Base-by-base conservation (phyloP, 2,888 invertebrate genomes). In the Drosophila mayaguana region DNA sequence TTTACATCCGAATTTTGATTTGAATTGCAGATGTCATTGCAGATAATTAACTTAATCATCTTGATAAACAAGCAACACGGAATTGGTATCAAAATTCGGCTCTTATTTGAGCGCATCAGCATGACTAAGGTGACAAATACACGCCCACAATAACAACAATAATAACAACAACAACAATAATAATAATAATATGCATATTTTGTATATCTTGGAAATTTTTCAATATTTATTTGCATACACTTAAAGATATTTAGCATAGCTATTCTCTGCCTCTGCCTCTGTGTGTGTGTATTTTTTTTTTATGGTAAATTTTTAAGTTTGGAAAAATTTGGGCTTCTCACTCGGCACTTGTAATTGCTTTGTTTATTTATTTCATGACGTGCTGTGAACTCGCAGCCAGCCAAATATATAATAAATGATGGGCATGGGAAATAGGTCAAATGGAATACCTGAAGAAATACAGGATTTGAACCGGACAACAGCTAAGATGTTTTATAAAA, bases 11-110 rank as follows among this genome's bases (percentile, higher is more conserved):
- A 67, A 70, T 56, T 74, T 70, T 32, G 45, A 48, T 55, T 50
- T 67, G 20, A 73, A 69, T 51, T 45, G 46, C 65, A 64, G 60
- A 73, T 80, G 74, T 86, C 86, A 85, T 74, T 64, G 75, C 51
- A 68, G 34, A 67, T 81, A 85, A 88, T 78, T 71, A 61, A 75
- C 67, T 50, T 59, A 81, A 88, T 88, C 77, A 77, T 72, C 72
- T 72, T 57, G 63, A 70, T 72, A 83, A 84, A 88, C 78, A 84
- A 82, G 76, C 57, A 82, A 73, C 65, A 71, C 65, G 1, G 25
- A 48, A 50, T 63, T 18, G 45, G 16, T 46, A 73, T 54, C 12
- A 55, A 56, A 25, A 16, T 40, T 73, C 22, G 40, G 54, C 62
- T 63, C 46, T 57, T 79, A 64, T 68, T 72, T 69, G 65, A 65